Conservation (phyloP, 2,113 vertebrate species). For the Nasalis larvatus region DNA sequence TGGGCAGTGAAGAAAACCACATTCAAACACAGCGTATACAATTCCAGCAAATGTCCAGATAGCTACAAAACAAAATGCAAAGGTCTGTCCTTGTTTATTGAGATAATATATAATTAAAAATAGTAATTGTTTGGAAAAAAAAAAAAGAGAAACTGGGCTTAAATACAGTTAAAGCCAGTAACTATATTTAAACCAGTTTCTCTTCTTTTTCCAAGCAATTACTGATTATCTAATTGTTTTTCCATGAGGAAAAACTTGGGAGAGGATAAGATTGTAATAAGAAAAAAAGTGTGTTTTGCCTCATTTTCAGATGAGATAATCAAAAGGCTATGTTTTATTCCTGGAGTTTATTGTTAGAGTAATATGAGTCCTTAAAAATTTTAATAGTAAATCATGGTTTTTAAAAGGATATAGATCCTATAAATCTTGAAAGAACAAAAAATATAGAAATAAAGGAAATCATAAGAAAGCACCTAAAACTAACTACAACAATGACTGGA, state of each 20-base stretch:
- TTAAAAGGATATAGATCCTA: not conserved
- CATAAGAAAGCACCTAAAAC: not conserved
- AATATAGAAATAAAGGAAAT: not conserved
- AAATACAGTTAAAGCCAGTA: not conserved
- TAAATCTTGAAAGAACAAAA: not conserved
- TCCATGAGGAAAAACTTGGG: not conserved
- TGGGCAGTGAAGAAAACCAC: rapidly evolving
- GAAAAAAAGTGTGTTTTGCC: not conserved
- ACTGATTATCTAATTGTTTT: too few relatives aligned
- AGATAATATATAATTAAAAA: not conserved
- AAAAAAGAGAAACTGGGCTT: not conserved
- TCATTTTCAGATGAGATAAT: not conserved
- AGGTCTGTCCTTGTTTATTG: rapidly evolving
- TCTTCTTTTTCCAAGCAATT: too few relatives aligned
- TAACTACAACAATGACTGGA: not conserved
- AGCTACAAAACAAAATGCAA: rapidly evolving
- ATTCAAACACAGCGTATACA: not conserved
- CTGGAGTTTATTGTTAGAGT: not conserved
- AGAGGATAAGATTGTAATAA: too few relatives aligned
- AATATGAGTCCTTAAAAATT: not conserved
- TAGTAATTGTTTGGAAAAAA: too few relatives aligned
- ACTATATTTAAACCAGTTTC: too few relatives aligned
- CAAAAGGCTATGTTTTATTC: not conserved
- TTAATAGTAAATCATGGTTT: not conserved
- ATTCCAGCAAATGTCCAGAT: rapidly evolving